These are phyloP conservation scores for Paracanthobrama guichenoti DNA, from an alignment of 2,113 vertebrate genomes.

Conservation along the genomic window DNA sequence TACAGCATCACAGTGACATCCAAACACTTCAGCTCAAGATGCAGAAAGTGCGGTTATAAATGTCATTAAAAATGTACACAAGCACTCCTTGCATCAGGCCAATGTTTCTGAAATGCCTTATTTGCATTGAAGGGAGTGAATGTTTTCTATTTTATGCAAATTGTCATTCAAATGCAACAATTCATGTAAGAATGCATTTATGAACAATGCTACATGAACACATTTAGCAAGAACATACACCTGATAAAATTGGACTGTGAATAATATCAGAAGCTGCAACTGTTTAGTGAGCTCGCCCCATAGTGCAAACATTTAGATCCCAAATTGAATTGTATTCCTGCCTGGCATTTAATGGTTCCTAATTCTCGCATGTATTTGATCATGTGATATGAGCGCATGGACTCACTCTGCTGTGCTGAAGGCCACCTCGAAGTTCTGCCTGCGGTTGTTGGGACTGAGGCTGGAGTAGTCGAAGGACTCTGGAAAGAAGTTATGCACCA, in stretches of 20 bases:
- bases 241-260: no score
- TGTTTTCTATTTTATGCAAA: not conserved
- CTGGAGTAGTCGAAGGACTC: conserved; percentile 93
- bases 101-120: not conserved
- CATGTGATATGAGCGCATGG: conserved; percentile 31
- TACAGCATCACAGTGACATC: not conserved
- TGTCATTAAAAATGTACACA: not conserved
- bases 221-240: no score
- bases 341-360: not conserved
- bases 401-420: conserved; percentile 96
- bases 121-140: not conserved
- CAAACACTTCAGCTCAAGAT: not conserved
- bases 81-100: not conserved
- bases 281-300: not conserved
- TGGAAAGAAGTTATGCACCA: conserved; percentile 97
- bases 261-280: not conserved
- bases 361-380: not conserved
- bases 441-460: conserved; percentile 89
- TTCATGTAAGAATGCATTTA: not conserved
- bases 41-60: conserved; percentile 5
- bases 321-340: not conserved
- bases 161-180: not conserved
- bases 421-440: conserved; percentile 95
- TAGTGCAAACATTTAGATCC: not conserved
- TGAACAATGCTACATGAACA: not conserved